phyloP scores from a whole-genome alignment of 1,140 invertebrate genomes.

The Metopolophium dirhodum region DNA sequence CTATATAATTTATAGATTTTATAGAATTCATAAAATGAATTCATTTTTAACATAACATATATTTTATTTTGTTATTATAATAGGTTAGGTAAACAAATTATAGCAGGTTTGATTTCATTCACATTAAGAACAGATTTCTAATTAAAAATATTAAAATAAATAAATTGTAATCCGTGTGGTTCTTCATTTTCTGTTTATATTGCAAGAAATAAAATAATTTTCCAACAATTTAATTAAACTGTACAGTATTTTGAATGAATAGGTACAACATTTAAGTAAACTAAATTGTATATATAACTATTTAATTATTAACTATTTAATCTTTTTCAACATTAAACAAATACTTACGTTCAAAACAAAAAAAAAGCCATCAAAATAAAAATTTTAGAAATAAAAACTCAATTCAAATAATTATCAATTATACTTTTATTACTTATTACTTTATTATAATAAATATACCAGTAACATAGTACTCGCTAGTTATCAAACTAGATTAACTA shows the following conservation, averaged over 20 bases:
- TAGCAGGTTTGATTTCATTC: not conserved
- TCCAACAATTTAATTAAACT: not conserved
- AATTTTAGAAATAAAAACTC: not conserved
- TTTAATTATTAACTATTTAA: not conserved
- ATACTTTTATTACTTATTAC: not conserved
- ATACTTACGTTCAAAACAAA: not conserved
- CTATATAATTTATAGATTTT: too few relatives aligned
- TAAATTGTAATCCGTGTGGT: too few relatives aligned
- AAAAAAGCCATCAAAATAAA: not conserved
- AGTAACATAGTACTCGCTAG: not conserved
- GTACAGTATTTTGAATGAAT: too few relatives aligned
- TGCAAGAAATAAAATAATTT: not conserved
- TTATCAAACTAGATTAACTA: not conserved
- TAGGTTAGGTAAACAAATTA: too few relatives aligned
- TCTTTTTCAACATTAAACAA: not conserved
- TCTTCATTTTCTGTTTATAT: not conserved
- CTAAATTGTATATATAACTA: not conserved
- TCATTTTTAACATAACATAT: too few relatives aligned
- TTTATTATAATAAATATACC: not conserved
- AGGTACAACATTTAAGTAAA: too few relatives aligned
- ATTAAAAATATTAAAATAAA: not conserved
- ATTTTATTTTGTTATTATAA: too few relatives aligned
- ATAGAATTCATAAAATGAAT: too few relatives aligned
- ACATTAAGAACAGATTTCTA: not conserved
- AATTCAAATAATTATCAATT: not conserved